phyloP scores from a whole-genome alignment of 1,140 invertebrate genomes.

The Lepidurus couesii region DNA sequence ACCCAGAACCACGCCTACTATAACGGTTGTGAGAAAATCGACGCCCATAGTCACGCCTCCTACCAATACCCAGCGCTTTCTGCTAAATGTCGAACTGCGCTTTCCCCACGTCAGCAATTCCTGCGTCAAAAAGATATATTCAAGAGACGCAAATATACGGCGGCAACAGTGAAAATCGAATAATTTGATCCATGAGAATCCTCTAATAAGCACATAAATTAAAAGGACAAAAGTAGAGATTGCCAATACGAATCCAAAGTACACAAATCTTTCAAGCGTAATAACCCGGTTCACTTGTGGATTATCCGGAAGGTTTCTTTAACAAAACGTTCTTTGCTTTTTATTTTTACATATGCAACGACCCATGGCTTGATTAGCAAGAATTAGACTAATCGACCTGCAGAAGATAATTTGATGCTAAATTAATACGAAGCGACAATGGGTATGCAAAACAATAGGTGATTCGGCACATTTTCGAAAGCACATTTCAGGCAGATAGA shows the following conservation, averaged over 20 bases:
- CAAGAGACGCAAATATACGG: too few species aligned
- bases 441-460: too few species aligned
- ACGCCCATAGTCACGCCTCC: slow-evolving; percentile 29
- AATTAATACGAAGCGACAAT: too few species aligned
- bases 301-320: neutral
- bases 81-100: neutral
- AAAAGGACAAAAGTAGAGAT: too few species aligned
- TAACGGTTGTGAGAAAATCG: slow-evolving; percentile 26
- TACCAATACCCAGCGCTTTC: neutral
- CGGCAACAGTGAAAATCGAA: too few species aligned
- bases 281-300: too few species aligned
- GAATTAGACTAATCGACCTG: neutral
- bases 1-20: slow-evolving; percentile 24
- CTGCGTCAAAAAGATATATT: neutral
- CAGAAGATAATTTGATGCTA: too few species aligned
- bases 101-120: neutral
- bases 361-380: slow-evolving; percentile 6
- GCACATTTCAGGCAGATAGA: too few species aligned
- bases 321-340: neutral
- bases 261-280: too few species aligned
- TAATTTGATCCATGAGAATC: too few species aligned
- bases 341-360: neutral
- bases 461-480: neutral
- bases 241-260: too few species aligned
- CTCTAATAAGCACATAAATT: too few species aligned